Evolutionary conservation across 2,797 vertebrate genomes (phyloP).

Genomic region (Siniperca scherzeri): DNA sequence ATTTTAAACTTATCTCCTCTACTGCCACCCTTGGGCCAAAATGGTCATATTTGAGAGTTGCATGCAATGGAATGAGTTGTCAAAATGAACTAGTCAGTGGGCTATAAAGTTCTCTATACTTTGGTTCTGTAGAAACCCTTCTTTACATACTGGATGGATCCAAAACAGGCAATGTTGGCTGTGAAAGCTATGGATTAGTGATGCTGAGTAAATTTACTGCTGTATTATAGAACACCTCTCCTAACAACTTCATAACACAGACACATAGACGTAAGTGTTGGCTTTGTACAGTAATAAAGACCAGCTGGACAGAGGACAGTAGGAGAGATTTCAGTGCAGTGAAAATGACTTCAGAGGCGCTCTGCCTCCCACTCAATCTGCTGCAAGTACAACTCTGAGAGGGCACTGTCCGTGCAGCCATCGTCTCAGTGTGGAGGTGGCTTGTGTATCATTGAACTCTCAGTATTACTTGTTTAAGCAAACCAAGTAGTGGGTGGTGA

Average conservation of each 20-base stretch:
- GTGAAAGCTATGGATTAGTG: not conserved
- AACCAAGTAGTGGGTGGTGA: conserved; percentile 19
- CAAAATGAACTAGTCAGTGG: not conserved
- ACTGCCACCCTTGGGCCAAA: not conserved
- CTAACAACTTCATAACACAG: too few species aligned
- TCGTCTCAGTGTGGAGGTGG: conserved; percentile 19
- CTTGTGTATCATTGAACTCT: not conserved
- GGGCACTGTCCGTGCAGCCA: conserved; percentile 32
- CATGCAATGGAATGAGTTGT: not conserved
- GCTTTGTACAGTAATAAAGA: conserved; percentile 19
- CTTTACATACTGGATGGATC: not conserved
- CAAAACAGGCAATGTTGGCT: not conserved
- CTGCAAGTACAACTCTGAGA: conserved; percentile 12
- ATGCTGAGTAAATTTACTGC: not conserved
- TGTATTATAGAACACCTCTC: not conserved
- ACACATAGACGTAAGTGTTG: too few species aligned
- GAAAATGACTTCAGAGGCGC: conserved; percentile 32
- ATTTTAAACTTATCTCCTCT: not conserved
- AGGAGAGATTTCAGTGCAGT: conserved; percentile 5
- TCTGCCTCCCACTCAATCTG: conserved; percentile 39
- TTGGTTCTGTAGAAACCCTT: not conserved
- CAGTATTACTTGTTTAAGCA: conserved; percentile 16
- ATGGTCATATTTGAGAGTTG: not conserved
- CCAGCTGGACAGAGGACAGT: conserved; percentile 19
- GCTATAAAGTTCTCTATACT: not conserved